phyloP scores from a whole-genome alignment of 1,140 invertebrate species.

The Pectinophora gossypiella region DNA sequence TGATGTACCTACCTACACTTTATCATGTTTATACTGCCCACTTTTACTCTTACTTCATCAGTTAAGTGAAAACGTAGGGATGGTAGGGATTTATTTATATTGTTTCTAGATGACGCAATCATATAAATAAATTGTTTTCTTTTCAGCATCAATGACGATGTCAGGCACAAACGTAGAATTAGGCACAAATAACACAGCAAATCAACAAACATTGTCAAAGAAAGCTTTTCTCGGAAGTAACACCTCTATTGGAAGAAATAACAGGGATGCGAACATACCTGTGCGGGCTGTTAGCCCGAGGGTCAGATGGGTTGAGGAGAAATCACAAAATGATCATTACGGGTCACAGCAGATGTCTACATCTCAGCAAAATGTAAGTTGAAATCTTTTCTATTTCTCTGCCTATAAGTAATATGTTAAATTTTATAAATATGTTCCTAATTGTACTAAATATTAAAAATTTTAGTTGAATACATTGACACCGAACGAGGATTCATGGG shows the following conservation, averaged over 20 bases:
- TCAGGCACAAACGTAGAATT: slow-evolving; percentile 65
- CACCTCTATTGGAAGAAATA: slow-evolving; percentile 62
- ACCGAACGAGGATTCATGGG: slow-evolving; percentile 59
- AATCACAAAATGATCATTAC: slow-evolving; percentile 51
- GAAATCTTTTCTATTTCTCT: no score
- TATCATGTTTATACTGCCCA: slow-evolving; percentile 54
- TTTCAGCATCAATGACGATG: slow-evolving; percentile 75
- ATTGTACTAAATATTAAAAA: neutral
- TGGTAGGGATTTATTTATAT: neutral
- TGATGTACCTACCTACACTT: no score
- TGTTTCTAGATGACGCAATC: neutral
- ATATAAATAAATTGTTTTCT: no score
- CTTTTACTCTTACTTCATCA: neutral
- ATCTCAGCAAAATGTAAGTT: slow-evolving; percentile 67
- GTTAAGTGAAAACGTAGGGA: neutral
- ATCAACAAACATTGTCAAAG: slow-evolving; percentile 68
- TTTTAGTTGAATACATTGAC: slow-evolving; percentile 46
- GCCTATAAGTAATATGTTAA: no score
- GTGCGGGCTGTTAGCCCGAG: slow-evolving; percentile 71
- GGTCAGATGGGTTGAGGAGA: slow-evolving; percentile 69
- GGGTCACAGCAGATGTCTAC: slow-evolving; percentile 52
- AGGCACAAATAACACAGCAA: slow-evolving; percentile 44
- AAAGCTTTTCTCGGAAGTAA: slow-evolving; percentile 72
- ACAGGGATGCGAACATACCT: slow-evolving; percentile 67
- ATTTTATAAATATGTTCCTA: neutral